Percentiles rank a stretch among this genome's conserved stretches.
These are phyloP conservation scores for Apodemia hepburni DNA, from an alignment of 2,888 invertebrate species.

Conservation along the genomic window DNA sequence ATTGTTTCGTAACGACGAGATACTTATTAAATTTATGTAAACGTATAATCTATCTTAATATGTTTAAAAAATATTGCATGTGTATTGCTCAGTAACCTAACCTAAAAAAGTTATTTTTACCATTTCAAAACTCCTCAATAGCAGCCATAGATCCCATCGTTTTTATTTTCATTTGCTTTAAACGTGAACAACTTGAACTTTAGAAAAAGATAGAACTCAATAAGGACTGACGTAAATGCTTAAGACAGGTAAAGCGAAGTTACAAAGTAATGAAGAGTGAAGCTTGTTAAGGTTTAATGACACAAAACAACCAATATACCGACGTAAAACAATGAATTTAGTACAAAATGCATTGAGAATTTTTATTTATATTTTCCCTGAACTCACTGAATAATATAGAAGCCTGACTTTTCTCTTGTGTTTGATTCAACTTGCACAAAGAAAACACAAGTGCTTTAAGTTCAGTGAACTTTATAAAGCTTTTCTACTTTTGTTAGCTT, in stretches of 20 bases:
- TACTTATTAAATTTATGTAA: too few species aligned
- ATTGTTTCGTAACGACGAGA: too few species aligned
- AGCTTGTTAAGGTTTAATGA: neutral
- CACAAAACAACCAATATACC: neutral
- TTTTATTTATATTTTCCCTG: neutral
- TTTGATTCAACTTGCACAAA: neutral
- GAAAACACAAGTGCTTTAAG: constrained; percentile 1
- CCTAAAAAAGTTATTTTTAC: too few species aligned
- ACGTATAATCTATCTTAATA: too few species aligned
- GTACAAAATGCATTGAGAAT: neutral
- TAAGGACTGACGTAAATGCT: neutral
- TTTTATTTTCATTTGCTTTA: too few species aligned
- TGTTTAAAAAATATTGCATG: too few species aligned
- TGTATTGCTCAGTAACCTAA: too few species aligned
- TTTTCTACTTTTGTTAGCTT: neutral
- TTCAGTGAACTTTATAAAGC: neutral
- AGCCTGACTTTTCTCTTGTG: neutral
- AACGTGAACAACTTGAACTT: too few species aligned
- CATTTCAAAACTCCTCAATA: too few species aligned
- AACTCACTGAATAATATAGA: neutral
- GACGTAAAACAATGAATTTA: neutral
- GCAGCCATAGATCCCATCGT: too few species aligned
- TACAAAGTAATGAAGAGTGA: neutral
- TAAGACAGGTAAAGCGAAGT: neutral
- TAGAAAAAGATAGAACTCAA: neutral